Base-by-base conservation (phyloP, 2,888 invertebrate genomes). In the Drosophila meridionalis region DNA sequence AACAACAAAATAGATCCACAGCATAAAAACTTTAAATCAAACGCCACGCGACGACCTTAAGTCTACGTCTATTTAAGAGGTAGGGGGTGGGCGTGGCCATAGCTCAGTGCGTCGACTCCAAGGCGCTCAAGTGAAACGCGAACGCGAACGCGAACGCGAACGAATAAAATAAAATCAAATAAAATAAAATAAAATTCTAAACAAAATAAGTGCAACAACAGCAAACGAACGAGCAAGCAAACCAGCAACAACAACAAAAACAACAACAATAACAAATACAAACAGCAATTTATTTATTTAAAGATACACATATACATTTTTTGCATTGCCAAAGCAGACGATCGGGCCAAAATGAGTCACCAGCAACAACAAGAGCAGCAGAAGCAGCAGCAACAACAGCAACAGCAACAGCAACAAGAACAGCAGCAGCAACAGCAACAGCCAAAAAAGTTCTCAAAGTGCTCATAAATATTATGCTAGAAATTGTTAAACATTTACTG, bases 31-130 rank as follows among this genome's bases (percentile, higher is more conserved):
- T 66, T 78, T 30, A 73, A 65, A 48, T 55, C 42, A 68, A 75
- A 78, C 82, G 86, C 86, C 88, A 88, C 88, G 83, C 88, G 86
- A 88, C 83, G 83, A 84, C 83, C 88, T 89, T 88, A 85, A 81
- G 80, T 85, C 74, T 79, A 58, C 82, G 82, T 69, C 73, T 56
- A 52, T 56, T 68, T 45, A 73, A 72, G 70, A 60, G 70, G 62
- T 55, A 70, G 59, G 55, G 36, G 47, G 80, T 78, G 86, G 83
- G 83, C 87, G 87, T 84, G 83, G 73, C 53, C 83, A 68, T 58
- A 58, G 77, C 73, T 72, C 76, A 77, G 87, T 84, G 80, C 89
- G 84, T 71, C 87, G 82, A 84, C 81, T 83, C 73, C 83, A 85
- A 89, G 82, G 87, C 85, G 80, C 80, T 85, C 85, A 82, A 87